These are phyloP conservation scores for Macrochelys suwanniensis DNA, from an alignment of 2,797 vertebrate genomes.

Conservation along the genomic window DNA sequence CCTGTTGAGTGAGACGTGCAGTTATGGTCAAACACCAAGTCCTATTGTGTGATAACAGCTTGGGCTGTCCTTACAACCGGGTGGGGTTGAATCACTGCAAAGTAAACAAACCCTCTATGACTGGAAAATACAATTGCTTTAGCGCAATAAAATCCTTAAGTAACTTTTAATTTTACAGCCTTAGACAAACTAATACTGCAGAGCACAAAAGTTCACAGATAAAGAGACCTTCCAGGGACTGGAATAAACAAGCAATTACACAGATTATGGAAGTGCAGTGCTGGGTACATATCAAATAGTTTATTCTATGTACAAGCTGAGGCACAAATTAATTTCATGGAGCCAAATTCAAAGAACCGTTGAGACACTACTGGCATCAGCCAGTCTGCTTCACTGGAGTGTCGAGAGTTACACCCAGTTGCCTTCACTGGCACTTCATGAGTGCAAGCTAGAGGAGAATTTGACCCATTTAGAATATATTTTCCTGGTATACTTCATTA, in stretches of 20 bases:
- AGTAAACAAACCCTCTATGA: slow-evolving; percentile 77
- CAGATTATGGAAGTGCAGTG: slow-evolving; percentile 71
- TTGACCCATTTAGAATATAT: background rate
- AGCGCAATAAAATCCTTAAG: slow-evolving; percentile 79
- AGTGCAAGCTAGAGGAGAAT: background rate
- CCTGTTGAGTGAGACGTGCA: slow-evolving; percentile 86
- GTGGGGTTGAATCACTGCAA: slow-evolving; percentile 73
- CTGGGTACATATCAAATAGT: slow-evolving; percentile 73
- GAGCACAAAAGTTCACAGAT: slow-evolving; percentile 76
- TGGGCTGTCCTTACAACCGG: slow-evolving; percentile 85
- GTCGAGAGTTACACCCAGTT: slow-evolving; percentile 52
- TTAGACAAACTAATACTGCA: slow-evolving; percentile 75
- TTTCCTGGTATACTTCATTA: background rate
- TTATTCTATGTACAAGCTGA: slow-evolving; percentile 75
- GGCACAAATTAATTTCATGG: slow-evolving; percentile 80
- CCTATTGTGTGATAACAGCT: slow-evolving; percentile 84
- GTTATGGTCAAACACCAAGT: slow-evolving; percentile 86
- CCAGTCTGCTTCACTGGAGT: slow-evolving; percentile 70
- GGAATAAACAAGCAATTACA: slow-evolving; percentile 80
- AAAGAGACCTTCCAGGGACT: slow-evolving; percentile 74
- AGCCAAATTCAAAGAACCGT: slow-evolving; percentile 75
- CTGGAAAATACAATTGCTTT: slow-evolving; percentile 76
- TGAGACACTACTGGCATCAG: slow-evolving; percentile 73
- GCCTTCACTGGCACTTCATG: slow-evolving; percentile 16
- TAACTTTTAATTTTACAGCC: slow-evolving; percentile 80